A percentile compares a stretch with the other conserved stretches of the same genome.
These are phyloP conservation scores for Gymnocheta viridis DNA, from an alignment of 2,888 invertebrate species.

Conservation along the genomic window DNA sequence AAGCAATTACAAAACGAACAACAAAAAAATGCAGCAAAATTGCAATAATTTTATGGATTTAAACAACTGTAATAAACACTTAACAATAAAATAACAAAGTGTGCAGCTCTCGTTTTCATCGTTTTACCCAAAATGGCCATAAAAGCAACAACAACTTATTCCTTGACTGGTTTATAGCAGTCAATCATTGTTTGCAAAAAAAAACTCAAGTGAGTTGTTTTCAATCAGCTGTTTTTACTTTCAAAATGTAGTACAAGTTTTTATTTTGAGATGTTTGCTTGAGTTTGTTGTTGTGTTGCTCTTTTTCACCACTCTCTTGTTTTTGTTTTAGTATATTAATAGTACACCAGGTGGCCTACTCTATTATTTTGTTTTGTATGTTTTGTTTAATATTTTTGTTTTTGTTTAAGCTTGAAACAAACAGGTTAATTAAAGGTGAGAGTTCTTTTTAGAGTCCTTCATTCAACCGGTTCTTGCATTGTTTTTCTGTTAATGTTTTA, in stretches of 20 bases:
- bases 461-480: conserved; percentile 24
- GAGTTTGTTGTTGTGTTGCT: not conserved
- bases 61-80: conserved; percentile 3
- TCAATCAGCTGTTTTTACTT: conserved; percentile 60
- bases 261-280: conserved; percentile 39
- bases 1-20: conserved; percentile 7
- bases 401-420: no score
- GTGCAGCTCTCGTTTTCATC: not conserved
- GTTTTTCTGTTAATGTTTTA: not conserved
- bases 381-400: no score
- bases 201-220: not conserved
- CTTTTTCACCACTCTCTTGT: not conserved
- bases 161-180: not conserved
- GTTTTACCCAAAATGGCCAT: not conserved
- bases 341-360: conserved; percentile 30
- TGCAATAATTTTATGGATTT: conserved; percentile 28
- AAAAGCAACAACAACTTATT: not conserved
- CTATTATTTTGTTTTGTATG: no score
- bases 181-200: not conserved
- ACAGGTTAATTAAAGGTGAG: conserved; percentile 57
- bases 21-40: conserved; percentile 15
- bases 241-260: conserved; percentile 65
- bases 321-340: conserved; percentile 34
- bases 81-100: conserved; percentile 13
- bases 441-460: conserved; percentile 43